Percentiles rank a stretch among this genome's conserved stretches.
These are phyloP conservation scores for Tortricodes alternella DNA, from an alignment of 2,888 invertebrate genomes.

Conservation along the genomic window DNA sequence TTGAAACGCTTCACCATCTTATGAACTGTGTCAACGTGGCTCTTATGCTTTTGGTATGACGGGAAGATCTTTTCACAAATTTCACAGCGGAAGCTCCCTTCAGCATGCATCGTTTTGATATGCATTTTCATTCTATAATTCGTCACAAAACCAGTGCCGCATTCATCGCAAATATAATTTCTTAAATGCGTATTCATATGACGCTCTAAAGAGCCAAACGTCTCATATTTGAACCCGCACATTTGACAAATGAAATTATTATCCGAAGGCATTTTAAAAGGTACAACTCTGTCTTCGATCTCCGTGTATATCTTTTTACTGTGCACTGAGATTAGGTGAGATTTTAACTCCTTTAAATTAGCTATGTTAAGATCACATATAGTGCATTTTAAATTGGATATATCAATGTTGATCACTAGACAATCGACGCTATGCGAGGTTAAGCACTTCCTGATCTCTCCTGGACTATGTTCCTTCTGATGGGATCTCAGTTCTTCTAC, in stretches of 20 bases:
- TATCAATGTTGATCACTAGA: slow-evolving; percentile 47
- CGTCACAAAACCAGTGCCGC: slow-evolving; percentile 54
- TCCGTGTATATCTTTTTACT: slow-evolving; percentile 41
- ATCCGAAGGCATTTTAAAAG: slow-evolving; percentile 42
- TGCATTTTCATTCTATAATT: slow-evolving; percentile 63
- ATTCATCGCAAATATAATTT: slow-evolving; percentile 43
- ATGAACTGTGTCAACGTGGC: slow-evolving; percentile 45
- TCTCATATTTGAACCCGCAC: slow-evolving; percentile 35
- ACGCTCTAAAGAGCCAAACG: slow-evolving; percentile 36
- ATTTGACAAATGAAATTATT: slow-evolving; percentile 43
- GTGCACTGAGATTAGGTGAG: slow-evolving; percentile 41
- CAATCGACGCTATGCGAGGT: slow-evolving; percentile 37
- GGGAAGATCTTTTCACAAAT: slow-evolving; percentile 51
- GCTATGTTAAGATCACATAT: slow-evolving; percentile 38
- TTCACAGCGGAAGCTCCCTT: slow-evolving; percentile 37
- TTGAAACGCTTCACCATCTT: slow-evolving; percentile 45
- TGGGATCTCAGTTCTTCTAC: slow-evolving; percentile 53
- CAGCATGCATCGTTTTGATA: slow-evolving; percentile 36
- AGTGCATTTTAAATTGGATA: slow-evolving; percentile 45
- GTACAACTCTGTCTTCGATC: slow-evolving; percentile 44
- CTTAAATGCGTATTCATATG: slow-evolving; percentile 41
- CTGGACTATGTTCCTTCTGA: slow-evolving; percentile 48
- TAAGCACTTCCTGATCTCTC: slow-evolving; percentile 32
- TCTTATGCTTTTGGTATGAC: slow-evolving; percentile 41
- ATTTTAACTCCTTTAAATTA: slow-evolving; percentile 40